Evolutionary conservation across 2,888 invertebrate genomes (phyloP).

Genomic region (Drosophila nr. fundita): DNA sequence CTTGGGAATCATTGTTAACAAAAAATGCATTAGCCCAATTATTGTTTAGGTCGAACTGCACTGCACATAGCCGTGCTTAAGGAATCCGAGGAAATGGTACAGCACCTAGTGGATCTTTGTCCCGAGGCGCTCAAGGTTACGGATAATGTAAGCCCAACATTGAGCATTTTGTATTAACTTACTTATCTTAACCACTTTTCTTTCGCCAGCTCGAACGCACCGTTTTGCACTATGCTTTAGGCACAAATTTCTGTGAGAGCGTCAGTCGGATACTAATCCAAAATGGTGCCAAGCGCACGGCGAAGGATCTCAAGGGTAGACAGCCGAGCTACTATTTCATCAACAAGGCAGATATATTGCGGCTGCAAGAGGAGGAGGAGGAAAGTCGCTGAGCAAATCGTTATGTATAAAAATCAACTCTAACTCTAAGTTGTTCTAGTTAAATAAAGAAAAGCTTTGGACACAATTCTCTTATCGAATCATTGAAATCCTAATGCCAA

Average conservation of each 20-base stretch:
- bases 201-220: slow-evolving; percentile 91
- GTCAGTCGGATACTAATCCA: slow-evolving; percentile 92
- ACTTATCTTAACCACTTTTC: not conserved
- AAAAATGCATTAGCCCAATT: not conserved
- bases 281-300: slow-evolving; percentile 92
- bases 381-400: slow-evolving; percentile 79
- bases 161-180: not conserved
- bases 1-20: not conserved
- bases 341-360: slow-evolving; percentile 94
- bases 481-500: not conserved
- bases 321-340: slow-evolving; percentile 96
- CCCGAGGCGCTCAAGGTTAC: slow-evolving; percentile 91
- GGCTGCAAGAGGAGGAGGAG: slow-evolving; percentile 94
- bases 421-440: slow-evolving; percentile 54
- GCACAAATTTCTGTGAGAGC: slow-evolving; percentile 92
- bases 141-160: slow-evolving; percentile 89
- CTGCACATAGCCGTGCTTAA: slow-evolving; percentile 94
- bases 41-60: slow-evolving; percentile 88
- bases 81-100: slow-evolving; percentile 92
- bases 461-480: not conserved
- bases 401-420: slow-evolving; percentile 25
- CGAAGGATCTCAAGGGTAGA: slow-evolving; percentile 94
- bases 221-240: slow-evolving; percentile 96
- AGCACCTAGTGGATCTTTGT: slow-evolving; percentile 90
- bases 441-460: slow-evolving; percentile 46